Percentiles rank a stretch among this genome's conserved stretches.
Conservation (phyloP, 35 echinoderm and acorn worm genomes). For the Strongylocentrotus purpuratus region DNA sequence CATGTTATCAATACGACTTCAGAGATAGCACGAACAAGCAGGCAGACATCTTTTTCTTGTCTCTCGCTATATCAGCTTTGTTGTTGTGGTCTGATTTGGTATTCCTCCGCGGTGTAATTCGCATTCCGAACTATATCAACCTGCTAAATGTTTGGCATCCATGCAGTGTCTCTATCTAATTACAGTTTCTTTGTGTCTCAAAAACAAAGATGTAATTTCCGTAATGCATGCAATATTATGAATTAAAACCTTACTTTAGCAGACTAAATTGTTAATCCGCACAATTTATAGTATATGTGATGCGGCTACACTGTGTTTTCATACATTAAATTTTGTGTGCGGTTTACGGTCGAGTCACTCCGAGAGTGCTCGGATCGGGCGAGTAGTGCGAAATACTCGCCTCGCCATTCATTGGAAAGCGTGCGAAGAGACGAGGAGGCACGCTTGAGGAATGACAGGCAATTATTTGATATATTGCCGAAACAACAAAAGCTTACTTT, state of each 20-base stretch:
- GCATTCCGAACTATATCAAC: neutral
- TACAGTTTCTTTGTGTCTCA: neutral
- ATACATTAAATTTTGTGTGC: neutral
- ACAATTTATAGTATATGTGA: slow-evolving; percentile 11
- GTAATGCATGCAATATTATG: too few relatives aligned
- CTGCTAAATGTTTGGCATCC: neutral
- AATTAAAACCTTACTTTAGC: neutral
- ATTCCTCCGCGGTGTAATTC: slow-evolving; percentile 41
- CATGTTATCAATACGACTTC: slow-evolving; percentile 21
- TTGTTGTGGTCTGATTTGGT: slow-evolving; percentile 36
- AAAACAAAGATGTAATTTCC: too few relatives aligned
- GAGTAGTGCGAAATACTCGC: slow-evolving; percentile 22
- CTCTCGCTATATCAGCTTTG: neutral
- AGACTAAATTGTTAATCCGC: slow-evolving; percentile 35
- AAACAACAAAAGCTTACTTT: slow-evolving; percentile 51
- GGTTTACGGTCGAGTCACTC: slow-evolving; percentile 21
- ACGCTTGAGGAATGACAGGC: slow-evolving; percentile 52
- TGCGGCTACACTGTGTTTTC: slow-evolving; percentile 35
- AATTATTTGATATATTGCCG: slow-evolving; percentile 49
- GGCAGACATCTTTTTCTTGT: slow-evolving; percentile 49
- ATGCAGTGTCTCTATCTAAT: neutral
- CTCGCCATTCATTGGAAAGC: slow-evolving; percentile 34
- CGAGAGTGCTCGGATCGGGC: neutral
- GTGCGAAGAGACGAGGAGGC: neutral
- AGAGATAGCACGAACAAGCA: slow-evolving; percentile 22